Percentiles rank a stretch among this genome's conserved stretches.
Conservation (phyloP, 92 coral and sea anemone species). For the Heliopora coerulea region DNA sequence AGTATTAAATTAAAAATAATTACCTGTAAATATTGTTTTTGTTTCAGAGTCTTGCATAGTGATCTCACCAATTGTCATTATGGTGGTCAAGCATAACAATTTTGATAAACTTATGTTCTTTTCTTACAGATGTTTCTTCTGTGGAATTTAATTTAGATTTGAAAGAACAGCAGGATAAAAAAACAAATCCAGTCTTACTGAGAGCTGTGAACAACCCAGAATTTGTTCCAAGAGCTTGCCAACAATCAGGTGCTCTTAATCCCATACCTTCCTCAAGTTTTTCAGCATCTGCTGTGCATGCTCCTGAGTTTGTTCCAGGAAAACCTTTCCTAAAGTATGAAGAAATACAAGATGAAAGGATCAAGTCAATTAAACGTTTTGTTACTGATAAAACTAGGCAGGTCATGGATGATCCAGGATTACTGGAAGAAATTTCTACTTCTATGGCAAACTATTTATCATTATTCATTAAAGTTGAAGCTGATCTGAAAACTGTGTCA, state of each 20-base stretch:
- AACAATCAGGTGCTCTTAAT: neutral
- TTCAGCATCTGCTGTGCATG: conserved; percentile 34
- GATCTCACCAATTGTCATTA: no score
- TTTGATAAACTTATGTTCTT: neutral
- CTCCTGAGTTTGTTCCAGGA: conserved; percentile 39
- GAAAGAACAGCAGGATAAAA: neutral
- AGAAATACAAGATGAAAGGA: conserved; percentile 5
- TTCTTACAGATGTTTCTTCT: conserved; percentile 1
- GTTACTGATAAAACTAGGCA: conserved; percentile 25
- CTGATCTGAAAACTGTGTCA: conserved; percentile 13
- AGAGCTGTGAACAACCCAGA: conserved; percentile 23
- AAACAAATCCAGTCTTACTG: neutral
- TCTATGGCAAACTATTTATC: conserved; percentile 36
- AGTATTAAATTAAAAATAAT: no score
- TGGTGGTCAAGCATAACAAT: neutral
- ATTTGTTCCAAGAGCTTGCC: conserved; percentile 20
- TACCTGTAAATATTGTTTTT: no score
- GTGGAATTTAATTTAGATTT: neutral
- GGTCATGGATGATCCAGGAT: conserved; percentile 32
- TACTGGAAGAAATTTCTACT: conserved; percentile 26
- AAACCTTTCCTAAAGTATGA: neutral
- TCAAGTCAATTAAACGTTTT: neutral
- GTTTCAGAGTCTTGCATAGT: no score
- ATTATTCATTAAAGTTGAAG: conserved; percentile 6
- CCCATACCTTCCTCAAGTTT: neutral